Base-by-base conservation (phyloP, 2,113 vertebrate species). In the Cyrtonyx montezumae region DNA sequence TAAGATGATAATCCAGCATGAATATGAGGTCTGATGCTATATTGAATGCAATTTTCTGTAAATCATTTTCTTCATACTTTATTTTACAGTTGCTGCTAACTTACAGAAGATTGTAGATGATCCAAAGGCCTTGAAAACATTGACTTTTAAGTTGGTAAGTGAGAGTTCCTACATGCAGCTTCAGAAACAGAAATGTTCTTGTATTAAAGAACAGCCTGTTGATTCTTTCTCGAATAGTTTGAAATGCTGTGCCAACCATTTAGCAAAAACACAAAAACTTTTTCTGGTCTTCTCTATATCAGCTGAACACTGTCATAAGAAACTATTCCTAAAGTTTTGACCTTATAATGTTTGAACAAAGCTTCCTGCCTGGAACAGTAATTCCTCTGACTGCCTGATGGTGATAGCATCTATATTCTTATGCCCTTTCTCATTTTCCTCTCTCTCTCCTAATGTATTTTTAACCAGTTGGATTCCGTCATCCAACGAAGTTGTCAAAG, bases 81-180 rank as follows among this genome's bases (percentile, higher is more conserved):
- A 70, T 97, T 97, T 98, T 98, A 62, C 97, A 99, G 99, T 99
- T 98, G 99, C 99, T 98, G 98, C 99, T 98, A 99, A 99, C 97
- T 99, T 99, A 97, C 99, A 99, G 98, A 99, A 99, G 98, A 99
- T 99, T 97, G 99, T 99, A 97, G 99, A 99, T 96, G 99, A 99
- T 96, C 99, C 99, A 85, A 97, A 98, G 97, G 98, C 98, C 97
- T 99, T 98, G 98, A 99, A 98, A 99, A 98, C 99, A 51, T 97
- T 99, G 98, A 99, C 99, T 96, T 99, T 99, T 98, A 99, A 99
- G 96, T 97, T 99, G 99, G 99, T 99, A 98, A 99, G 99, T 99
- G 83, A 69, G 90, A 95, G 37, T 56, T 68, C 62, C 63, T 36
- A 82, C 73, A 61, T 73, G 46, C 69, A 66, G 34, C 68, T 37